Evolutionary conservation across 2,797 vertebrate species (phyloP).

Genomic region (Distichodus sexfasciatus): DNA sequence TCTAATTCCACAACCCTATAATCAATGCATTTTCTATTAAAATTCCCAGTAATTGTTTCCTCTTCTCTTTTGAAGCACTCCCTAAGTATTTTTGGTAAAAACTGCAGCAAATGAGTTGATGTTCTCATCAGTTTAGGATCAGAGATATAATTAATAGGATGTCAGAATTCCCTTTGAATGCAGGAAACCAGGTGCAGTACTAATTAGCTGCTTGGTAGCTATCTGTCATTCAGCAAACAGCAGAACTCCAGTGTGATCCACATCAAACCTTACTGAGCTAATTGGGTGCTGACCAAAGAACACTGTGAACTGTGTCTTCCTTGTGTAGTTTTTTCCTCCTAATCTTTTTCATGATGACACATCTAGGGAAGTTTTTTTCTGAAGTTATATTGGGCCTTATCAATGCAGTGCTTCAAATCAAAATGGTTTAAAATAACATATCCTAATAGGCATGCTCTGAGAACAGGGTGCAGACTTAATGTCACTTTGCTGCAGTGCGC

Average conservation of each 20-base stretch:
- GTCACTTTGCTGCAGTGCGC: no score
- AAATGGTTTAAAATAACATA: not conserved
- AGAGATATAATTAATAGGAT: conserved; percentile 67
- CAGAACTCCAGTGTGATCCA: conserved; percentile 17
- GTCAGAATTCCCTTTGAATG: conserved; percentile 63
- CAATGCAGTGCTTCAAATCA: not conserved
- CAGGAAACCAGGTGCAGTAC: conserved; percentile 63
- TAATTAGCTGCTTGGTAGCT: conserved; percentile 63
- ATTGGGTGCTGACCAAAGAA: conserved; percentile 21
- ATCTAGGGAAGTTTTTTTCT: not conserved
- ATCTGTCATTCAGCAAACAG: conserved; percentile 48
- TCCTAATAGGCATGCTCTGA: no score
- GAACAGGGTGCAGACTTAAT: not conserved
- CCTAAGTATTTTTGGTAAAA: conserved; percentile 71
- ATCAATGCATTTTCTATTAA: conserved; percentile 61
- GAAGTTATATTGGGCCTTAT: no score
- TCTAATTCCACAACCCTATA: no score
- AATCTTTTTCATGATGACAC: not conserved
- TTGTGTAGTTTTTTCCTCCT: no score
- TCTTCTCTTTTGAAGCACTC: no score
- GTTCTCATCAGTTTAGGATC: conserved; percentile 64
- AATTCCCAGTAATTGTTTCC: no score
- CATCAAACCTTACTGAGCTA: conserved; percentile 24
- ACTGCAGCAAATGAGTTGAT: conserved; percentile 72
- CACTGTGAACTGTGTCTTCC: not conserved